These are phyloP conservation scores for Malurus melanocephalus DNA, from an alignment of 2,113 vertebrate genomes.

Conservation along the genomic window DNA sequence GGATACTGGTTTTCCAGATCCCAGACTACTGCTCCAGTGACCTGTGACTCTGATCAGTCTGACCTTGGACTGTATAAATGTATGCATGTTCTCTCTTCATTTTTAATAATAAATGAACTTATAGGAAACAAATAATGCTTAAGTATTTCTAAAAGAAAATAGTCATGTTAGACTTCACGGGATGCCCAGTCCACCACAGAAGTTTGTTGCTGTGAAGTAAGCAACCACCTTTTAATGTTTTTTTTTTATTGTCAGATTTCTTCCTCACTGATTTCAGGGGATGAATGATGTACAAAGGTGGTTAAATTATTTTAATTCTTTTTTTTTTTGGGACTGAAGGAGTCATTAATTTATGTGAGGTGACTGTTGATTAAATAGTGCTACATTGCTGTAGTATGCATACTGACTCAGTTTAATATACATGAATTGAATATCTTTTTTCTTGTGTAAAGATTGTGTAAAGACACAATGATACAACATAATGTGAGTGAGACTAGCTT, in stretches of 20 bases:
- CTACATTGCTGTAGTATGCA: not conserved
- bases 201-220: not conserved
- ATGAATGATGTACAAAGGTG: not conserved
- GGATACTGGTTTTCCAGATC: not conserved
- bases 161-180: not conserved
- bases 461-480: not conserved
- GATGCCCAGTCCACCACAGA: not conserved
- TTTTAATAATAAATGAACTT: slow-evolving; percentile 29
- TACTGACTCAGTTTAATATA: not conserved
- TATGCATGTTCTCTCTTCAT: slow-evolving; percentile 5
- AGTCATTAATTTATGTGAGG: not conserved
- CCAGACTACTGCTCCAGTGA: not conserved
- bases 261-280: not conserved
- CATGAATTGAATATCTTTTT: not conserved
- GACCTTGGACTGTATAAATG: not conserved
- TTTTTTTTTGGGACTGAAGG: not conserved
- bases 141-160: slow-evolving; percentile 15
- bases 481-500: not conserved
- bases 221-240: not conserved
- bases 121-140: not conserved
- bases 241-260: not conserved
- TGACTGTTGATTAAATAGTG: not conserved
- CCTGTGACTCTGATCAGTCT: not conserved
- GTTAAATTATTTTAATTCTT: not conserved
- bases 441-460: not conserved